phyloP scores from a whole-genome alignment of 2,113 vertebrate genomes.

The Mixornis gularis region DNA sequence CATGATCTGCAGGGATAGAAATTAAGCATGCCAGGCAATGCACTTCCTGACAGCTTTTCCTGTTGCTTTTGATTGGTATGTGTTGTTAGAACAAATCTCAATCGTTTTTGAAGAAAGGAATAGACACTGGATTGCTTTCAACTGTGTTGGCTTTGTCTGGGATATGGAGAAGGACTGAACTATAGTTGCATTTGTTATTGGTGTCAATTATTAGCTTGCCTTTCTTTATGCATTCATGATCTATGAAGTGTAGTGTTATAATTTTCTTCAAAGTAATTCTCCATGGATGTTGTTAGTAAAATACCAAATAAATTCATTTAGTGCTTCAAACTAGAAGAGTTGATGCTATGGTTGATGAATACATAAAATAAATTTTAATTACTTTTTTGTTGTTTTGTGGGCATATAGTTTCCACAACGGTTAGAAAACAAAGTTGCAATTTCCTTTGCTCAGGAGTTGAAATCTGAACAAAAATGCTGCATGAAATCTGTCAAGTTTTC shows the following conservation, averaged over 20 bases:
- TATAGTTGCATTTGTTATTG: neutral
- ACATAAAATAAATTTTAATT: neutral
- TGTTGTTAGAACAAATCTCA: neutral
- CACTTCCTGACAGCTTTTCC: neutral
- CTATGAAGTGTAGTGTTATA: neutral
- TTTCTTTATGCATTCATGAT: neutral
- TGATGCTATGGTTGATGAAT: neutral
- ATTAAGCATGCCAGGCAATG: neutral
- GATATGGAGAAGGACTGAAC: neutral
- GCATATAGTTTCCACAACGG: neutral
- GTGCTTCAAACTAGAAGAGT: neutral
- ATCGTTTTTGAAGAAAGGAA: neutral
- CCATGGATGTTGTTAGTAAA: neutral
- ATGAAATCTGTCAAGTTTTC: neutral
- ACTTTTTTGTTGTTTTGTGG: neutral
- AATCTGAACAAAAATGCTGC: neutral
- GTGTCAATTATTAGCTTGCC: neutral
- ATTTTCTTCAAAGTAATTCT: neutral
- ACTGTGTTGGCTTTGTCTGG: neutral
- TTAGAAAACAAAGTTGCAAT: neutral
- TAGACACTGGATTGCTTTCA: neutral
- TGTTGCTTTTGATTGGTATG: neutral
- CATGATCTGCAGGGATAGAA: neutral
- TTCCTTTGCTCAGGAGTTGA: constrained; percentile 8
- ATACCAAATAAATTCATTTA: neutral